Evolutionary conservation across 2,888 invertebrate genomes (phyloP), one percentile per base, ranked within the genome.

Genomic region (Bombylius discolor): DNA sequence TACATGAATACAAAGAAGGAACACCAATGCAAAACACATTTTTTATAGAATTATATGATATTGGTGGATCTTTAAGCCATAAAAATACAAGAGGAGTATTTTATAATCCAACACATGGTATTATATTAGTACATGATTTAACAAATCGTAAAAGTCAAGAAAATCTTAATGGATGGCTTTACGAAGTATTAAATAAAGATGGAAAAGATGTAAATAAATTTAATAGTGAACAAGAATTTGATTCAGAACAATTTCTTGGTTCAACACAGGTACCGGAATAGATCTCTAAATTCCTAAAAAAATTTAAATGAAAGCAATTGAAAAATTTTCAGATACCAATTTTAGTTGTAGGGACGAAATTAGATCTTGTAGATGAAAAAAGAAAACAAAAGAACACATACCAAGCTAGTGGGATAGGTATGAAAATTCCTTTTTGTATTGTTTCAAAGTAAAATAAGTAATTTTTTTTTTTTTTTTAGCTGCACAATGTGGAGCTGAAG

Each of bases 11-110:
- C 70, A 91, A 90, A 70, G 95, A 95, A 74, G 95, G 95, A 3
- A 95, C 94, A 0, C 88, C 90, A 31, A 84, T 85, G 58, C 95
- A 97, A 70, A 87, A 86, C 65, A 85, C 89, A 6, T 95, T 86
- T 71, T 96, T 95, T 71, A 80, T 98, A 33, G 98, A 99, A 76
- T 78, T 98, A 42, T 99, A 97, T 89, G 99, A 99, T 71, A 84
- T 99, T 54, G 98, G 98, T 6, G 98, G 98, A 1, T 95, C 93
- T 61, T 84, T 89, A 61, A 89, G 85, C 65, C 98, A 99, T 70
- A 82, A 89, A 68, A 95, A 92, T 71, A 88, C 93, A n/a, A 80
- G 97, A 66, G 82, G 86, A 59, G 91, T 97, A 3, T 98, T 98
- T 74, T 97, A 97, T 74, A 87, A 89, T 67, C 88, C 91, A 39